Conservation (phyloP, 92 coral and sea anemone genomes). For the Bergia puertoricense region DNA sequence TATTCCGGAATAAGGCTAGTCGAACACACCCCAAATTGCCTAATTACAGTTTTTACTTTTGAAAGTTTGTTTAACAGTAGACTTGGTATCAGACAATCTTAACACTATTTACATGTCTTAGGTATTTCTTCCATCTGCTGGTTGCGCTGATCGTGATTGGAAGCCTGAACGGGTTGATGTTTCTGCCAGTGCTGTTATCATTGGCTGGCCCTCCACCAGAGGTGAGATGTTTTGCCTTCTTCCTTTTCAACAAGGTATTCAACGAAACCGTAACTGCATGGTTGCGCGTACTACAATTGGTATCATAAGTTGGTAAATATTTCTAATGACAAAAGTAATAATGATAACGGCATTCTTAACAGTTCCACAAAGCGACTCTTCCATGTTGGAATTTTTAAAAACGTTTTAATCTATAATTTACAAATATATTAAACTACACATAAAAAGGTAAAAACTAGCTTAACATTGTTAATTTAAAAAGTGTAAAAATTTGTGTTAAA, state of each 20-base stretch:
- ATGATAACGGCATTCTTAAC: no score
- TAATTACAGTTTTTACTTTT: neutral
- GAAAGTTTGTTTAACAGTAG: no score
- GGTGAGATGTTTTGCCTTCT: slow-evolving; percentile 53
- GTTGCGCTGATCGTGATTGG: slow-evolving; percentile 90
- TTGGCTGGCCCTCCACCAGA: slow-evolving; percentile 89
- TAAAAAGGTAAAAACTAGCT: no score
- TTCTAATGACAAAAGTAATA: no score
- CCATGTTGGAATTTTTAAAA: no score
- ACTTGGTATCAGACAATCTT: neutral
- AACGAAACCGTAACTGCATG: neutral
- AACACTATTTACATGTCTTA: slow-evolving; percentile 20
- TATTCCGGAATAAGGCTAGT: neutral
- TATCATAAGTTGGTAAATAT: neutral
- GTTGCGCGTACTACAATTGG: neutral
- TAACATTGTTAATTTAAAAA: no score
- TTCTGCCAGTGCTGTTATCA: slow-evolving; percentile 88
- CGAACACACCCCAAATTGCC: neutral
- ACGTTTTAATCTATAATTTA: no score
- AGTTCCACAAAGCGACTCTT: no score
- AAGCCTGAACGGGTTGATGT: slow-evolving; percentile 75
- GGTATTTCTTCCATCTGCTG: slow-evolving; percentile 95
- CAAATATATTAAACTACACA: no score
- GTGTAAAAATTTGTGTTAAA: no score
- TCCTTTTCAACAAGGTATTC: neutral